phyloP scores from a whole-genome alignment of 2,888 invertebrate genomes.

The Agelastica alni region DNA sequence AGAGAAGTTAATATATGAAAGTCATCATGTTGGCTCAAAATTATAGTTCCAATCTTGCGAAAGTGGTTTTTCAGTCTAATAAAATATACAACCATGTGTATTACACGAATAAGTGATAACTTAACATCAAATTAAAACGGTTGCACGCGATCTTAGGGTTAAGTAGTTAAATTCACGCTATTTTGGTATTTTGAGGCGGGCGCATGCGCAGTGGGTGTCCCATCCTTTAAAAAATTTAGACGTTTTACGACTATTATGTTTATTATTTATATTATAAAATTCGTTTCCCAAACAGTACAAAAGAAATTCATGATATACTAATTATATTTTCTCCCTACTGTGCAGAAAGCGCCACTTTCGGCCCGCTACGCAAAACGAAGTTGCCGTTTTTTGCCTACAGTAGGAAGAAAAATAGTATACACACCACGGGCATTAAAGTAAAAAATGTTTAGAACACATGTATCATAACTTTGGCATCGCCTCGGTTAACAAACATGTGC shows the following conservation, averaged over 20 bases:
- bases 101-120: constrained; percentile 57
- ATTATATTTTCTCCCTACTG: no score
- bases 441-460: no score
- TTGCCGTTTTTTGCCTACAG: no score
- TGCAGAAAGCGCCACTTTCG: no score
- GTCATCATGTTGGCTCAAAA: constrained; percentile 38
- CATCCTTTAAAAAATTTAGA: constrained; percentile 12
- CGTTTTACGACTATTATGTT: constrained; percentile 8
- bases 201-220: constrained; percentile 39
- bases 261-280: background rate
- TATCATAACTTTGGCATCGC: no score
- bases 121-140: constrained; percentile 56
- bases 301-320: no score
- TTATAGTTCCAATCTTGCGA: constrained; percentile 35
- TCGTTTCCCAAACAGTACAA: no score
- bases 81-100: constrained; percentile 54
- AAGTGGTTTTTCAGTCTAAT: constrained; percentile 43
- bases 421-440: no score
- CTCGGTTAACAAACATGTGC: no score
- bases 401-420: no score
- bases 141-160: constrained; percentile 52
- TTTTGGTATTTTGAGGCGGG: constrained; percentile 42
- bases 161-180: constrained; percentile 52
- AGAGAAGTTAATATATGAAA: constrained; percentile 34
- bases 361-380: no score